These are phyloP conservation scores for Cosmorhoe ocellata DNA, from an alignment of 2,888 invertebrate species.

Conservation along the genomic window DNA sequence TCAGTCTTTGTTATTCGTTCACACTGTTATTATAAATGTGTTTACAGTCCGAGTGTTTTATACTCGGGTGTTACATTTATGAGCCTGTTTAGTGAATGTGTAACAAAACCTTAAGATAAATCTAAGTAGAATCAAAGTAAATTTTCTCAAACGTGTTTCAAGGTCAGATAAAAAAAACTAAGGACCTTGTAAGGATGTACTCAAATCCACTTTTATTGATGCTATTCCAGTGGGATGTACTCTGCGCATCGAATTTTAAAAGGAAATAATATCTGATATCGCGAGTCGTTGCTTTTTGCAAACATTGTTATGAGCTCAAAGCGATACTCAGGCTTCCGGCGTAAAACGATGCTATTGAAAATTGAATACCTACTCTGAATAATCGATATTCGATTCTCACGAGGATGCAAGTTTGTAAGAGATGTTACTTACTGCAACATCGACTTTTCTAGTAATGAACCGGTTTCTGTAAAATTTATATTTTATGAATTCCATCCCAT, in stretches of 20 bases:
- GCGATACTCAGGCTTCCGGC: constrained; percentile 11
- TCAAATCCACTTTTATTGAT: constrained; percentile 15
- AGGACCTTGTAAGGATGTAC: not conserved
- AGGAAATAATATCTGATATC: constrained; percentile 34
- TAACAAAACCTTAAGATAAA: too few species aligned
- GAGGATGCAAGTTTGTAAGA: constrained; percentile 4
- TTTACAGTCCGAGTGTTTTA: too few species aligned
- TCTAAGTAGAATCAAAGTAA: too few species aligned
- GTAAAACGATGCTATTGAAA: constrained; percentile 14
- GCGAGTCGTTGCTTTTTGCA: constrained; percentile 26
- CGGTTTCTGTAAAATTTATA: too few species aligned
- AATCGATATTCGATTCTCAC: constrained; percentile 7
- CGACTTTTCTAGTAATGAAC: too few species aligned
- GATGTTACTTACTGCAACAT: not conserved
- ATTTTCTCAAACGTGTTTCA: not conserved
- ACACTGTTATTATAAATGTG: too few species aligned
- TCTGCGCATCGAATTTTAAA: constrained; percentile 42
- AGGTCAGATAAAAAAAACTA: too few species aligned
- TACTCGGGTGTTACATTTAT: too few species aligned
- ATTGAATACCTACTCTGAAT: constrained; percentile 17
- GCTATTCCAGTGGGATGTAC: constrained; percentile 21
- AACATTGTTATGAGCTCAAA: constrained; percentile 21
- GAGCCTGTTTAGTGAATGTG: too few species aligned
- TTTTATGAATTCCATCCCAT: too few species aligned
- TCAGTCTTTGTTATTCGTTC: too few species aligned